Evolutionary conservation across 2,888 invertebrate species (phyloP), one percentile per base, ranked within the genome.

Genomic region (Hydroisotoma schaefferi): DNA sequence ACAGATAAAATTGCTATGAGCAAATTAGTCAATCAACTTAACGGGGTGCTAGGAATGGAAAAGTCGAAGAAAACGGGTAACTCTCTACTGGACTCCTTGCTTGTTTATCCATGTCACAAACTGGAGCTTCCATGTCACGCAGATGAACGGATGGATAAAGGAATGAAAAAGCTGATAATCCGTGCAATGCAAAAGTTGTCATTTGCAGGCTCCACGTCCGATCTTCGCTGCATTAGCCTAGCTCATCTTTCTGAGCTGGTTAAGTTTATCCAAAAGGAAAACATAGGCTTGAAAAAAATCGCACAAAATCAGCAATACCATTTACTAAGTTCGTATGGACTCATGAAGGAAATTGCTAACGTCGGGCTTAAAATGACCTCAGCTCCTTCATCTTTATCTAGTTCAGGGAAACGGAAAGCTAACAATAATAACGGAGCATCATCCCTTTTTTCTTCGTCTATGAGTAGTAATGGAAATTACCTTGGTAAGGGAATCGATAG

Each of bases 81-180:
- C 10, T 63, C 70, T 12, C 51, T 72, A 2, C 55, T 72, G 57
- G 95, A 94, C 76, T 88, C 91, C 0, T 77, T 93, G 6, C 78
- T 93, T 43, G 87, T 89, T 0, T 89, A 91, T 74, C 83, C 88
- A 60, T 95, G 95, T 74, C 94, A 95, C 74, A 86, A 87, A 54
- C 84, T 86, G 1, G 82, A 84, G 0, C 76, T 93, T 44, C 94
- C 94, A 0, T 94, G 94, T 75, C 57, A 80, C 82, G 1, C 80
- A 80, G 22, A 78, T 78, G 61, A 76, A 75, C 10, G 57, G 65
- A 20, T 75, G 74, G 44, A 60, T 49, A 47, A 40, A 23, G 46
- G 61, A 37, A n/a, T 65, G 43, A 25, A 43, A 43, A 18, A 26
- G 22, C 57, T 61, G 61, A 40, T 40, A 18, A 54, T 61, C 38